These are phyloP conservation scores for human DNA, from an alignment of 2,113 vertebrate species.

Conservation along the genomic window GRCh38 chr4:173433501-173434000, in stretches of 20 bases:
- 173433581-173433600: background rate
- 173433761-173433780: background rate
- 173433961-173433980: background rate
- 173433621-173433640: background rate
- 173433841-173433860: background rate
- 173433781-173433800: background rate
- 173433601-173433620: background rate
- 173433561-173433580: background rate
- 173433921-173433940: background rate
- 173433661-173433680: background rate
- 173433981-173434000: background rate
- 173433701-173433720: background rate
- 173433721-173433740: background rate
- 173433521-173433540: background rate
- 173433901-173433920: background rate
- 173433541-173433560: background rate
- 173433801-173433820: background rate
- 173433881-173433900: background rate
- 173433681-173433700: background rate
- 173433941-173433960: background rate
- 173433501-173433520: background rate
- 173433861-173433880: background rate
- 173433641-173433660: background rate
- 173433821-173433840: background rate
- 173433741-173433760: background rate